phyloP scores from a whole-genome alignment of 2,113 vertebrate genomes.

The Podiceps cristatus region DNA sequence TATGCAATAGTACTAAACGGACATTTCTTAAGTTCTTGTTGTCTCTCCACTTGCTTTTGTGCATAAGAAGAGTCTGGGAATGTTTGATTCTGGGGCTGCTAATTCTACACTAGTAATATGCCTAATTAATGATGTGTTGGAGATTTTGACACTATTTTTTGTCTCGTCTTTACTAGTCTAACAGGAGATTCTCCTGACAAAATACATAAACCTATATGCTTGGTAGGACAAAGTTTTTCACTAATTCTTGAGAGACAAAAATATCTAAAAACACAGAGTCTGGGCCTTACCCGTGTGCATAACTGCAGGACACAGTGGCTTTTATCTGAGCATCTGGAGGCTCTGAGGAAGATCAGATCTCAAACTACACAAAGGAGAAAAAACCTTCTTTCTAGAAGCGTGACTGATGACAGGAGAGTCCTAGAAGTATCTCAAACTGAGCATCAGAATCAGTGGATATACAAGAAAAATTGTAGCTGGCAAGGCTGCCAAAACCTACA shows the following conservation, averaged over 20 bases:
- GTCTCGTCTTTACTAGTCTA: neutral
- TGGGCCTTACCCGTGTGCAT: neutral
- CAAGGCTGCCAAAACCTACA: neutral
- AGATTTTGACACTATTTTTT: neutral
- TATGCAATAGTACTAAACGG: rapidly evolving
- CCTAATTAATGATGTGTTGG: neutral
- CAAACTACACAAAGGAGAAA: neutral
- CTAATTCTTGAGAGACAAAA: neutral
- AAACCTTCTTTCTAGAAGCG: neutral
- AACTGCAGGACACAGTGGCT: neutral
- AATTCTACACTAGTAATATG: neutral
- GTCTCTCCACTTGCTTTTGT: neutral
- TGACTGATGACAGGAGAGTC: neutral
- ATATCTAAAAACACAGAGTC: neutral
- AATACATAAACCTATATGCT: rapidly evolving
- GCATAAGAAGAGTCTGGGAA: neutral
- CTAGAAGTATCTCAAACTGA: neutral
- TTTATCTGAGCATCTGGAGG: neutral
- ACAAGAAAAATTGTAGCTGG: neutral
- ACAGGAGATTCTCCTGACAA: neutral
- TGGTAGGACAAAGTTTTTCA: neutral
- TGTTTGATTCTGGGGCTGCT: neutral
- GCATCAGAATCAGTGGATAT: neutral
- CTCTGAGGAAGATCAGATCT: neutral
- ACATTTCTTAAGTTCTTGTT: neutral